Percentiles rank a stretch among this genome's conserved stretches.
phyloP scores from a whole-genome alignment of 2,888 invertebrate species.

The Ormyrus pomaceus region DNA sequence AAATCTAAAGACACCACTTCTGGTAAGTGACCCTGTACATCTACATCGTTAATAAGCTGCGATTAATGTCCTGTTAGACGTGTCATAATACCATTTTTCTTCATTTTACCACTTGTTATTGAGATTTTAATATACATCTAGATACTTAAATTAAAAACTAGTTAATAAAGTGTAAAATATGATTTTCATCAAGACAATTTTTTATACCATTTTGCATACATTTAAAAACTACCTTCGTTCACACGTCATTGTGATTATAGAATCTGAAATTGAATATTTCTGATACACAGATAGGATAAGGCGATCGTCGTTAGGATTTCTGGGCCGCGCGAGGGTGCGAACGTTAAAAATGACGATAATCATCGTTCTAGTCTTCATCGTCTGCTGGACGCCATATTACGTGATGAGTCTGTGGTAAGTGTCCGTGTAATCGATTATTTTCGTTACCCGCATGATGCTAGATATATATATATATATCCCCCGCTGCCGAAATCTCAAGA shows the following conservation, averaged over 20 bases:
- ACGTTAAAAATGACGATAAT: constrained; percentile 97
- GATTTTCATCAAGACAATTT: no score
- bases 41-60: background rate
- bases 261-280: background rate
- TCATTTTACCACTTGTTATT: background rate
- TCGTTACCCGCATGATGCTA: constrained; percentile 7
- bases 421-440: constrained; percentile 15
- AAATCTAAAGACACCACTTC: constrained; percentile 81
- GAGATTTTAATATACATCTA: background rate
- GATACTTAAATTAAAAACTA: no score
- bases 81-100: background rate
- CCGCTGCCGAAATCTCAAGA: no score
- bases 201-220: no score
- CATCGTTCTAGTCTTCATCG: constrained; percentile 93
- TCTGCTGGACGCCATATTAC: constrained; percentile 98
- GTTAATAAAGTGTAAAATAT: no score
- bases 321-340: constrained; percentile 88
- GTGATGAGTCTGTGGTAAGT: constrained; percentile 91
- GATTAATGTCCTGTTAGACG: constrained; percentile 8
- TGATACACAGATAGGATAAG: constrained; percentile 80
- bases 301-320: constrained; percentile 88
- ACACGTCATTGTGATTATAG: no score
- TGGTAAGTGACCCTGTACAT: constrained; percentile 71
- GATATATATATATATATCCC: no score
- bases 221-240: no score